Conservation (phyloP, 2,113 vertebrate genomes). For the Hyperopisus bebe region DNA sequence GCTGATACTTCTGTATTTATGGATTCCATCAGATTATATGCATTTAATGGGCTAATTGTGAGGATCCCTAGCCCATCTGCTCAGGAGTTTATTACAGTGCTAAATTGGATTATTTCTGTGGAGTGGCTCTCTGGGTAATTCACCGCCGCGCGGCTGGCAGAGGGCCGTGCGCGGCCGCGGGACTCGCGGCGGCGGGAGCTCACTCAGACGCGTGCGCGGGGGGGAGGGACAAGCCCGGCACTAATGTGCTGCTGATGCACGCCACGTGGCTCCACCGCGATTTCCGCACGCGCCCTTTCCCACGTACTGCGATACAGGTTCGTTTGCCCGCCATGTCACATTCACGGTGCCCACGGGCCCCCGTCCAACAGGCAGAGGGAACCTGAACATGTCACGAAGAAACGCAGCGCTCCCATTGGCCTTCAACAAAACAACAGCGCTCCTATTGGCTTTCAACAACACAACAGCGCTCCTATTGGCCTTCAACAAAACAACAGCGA, state of each 20-base stretch:
- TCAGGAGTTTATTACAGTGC: constrained; percentile 3
- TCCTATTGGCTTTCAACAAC: background rate
- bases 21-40: constrained; percentile 21
- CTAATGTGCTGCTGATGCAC: background rate
- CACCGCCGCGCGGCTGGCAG: background rate
- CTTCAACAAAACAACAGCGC: background rate
- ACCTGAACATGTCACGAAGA: background rate
- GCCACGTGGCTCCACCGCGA: background rate
- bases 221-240: too few species aligned
- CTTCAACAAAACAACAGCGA: background rate
- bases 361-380: background rate
- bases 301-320: background rate
- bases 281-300: background rate
- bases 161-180: background rate
- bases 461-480: background rate
- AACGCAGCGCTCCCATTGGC: background rate
- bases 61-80: background rate
- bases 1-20: constrained; percentile 12
- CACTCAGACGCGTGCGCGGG: background rate
- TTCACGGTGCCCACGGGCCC: background rate
- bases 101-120: constrained; percentile 22
- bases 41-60: constrained; percentile 17
- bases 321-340: background rate
- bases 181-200: background rate
- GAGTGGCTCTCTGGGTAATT: constrained; percentile 17